A percentile compares a stretch with the other conserved stretches of the same genome.
Conservation (phyloP, 1,140 invertebrate genomes). For the Aphis gossypii region DNA sequence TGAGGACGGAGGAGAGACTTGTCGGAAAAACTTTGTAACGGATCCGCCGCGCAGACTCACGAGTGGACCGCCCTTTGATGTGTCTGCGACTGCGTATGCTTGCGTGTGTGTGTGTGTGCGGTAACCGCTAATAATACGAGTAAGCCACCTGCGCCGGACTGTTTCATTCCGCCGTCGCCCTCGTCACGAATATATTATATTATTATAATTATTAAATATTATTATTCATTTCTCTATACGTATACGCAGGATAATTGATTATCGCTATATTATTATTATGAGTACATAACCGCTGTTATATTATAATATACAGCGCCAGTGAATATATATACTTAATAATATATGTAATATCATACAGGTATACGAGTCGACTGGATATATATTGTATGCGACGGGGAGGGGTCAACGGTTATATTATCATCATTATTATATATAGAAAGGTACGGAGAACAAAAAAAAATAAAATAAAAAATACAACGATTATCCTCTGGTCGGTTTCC, state of each 20-base stretch:
- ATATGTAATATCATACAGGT: not conserved
- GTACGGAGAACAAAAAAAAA: not conserved
- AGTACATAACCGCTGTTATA: not conserved
- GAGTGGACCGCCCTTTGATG: conserved; percentile 53
- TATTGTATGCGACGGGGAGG: not conserved
- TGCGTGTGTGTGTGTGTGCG: conserved; percentile 6
- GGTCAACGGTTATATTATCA: not conserved
- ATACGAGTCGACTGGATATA: not conserved
- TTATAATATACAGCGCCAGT: not conserved
- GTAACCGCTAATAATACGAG: conserved; percentile 52
- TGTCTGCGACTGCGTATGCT: not conserved
- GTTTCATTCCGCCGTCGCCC: not conserved
- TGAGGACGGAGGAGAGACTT: not conserved
- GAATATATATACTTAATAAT: not conserved
- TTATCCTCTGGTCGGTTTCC: conserved; percentile 1
- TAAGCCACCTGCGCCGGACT: conserved; percentile 38
- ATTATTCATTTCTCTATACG: not conserved
- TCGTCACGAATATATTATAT: conserved; percentile 29
- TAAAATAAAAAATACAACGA: not conserved
- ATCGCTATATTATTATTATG: not conserved
- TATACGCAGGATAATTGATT: not conserved
- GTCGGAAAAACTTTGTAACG: conserved; percentile 23
- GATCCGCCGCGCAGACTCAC: conserved; percentile 35
- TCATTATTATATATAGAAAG: not conserved
- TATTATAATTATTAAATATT: not conserved